phyloP scores from a whole-genome alignment of 2,797 vertebrate species.

The Coilia nasus region DNA sequence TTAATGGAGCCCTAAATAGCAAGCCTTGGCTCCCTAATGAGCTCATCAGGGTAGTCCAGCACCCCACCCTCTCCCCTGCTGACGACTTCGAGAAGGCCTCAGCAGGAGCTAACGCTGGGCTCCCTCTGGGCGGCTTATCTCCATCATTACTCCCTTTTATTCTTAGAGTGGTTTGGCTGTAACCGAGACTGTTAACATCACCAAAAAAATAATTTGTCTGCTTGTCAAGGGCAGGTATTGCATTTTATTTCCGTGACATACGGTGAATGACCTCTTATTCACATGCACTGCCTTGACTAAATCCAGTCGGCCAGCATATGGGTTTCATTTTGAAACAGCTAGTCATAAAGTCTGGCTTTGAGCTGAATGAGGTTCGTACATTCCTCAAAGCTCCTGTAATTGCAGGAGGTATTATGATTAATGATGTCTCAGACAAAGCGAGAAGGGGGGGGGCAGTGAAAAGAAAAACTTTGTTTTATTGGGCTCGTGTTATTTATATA shows the following conservation, averaged over 20 bases:
- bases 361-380: not conserved
- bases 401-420: not conserved
- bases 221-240: not conserved
- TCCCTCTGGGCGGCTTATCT: not conserved
- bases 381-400: not conserved
- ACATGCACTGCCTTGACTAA: not conserved
- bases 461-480: not conserved
- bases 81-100: not conserved
- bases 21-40: constrained; percentile 71
- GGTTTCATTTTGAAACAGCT: not conserved
- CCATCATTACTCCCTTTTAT: not conserved
- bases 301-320: not conserved
- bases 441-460: not conserved
- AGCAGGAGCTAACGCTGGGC: constrained; percentile 44
- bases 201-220: not conserved
- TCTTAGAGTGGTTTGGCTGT: not conserved
- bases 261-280: not conserved
- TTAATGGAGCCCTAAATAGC: constrained; percentile 71
- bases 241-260: not conserved
- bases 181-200: not conserved
- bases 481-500: not conserved
- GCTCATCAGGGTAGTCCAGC: constrained; percentile 66
- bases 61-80: not conserved
- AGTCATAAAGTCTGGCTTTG: not conserved
- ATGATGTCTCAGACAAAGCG: not conserved